Base-by-base conservation (phyloP, 2,888 invertebrate species). In the Fabriciana adippe region DNA sequence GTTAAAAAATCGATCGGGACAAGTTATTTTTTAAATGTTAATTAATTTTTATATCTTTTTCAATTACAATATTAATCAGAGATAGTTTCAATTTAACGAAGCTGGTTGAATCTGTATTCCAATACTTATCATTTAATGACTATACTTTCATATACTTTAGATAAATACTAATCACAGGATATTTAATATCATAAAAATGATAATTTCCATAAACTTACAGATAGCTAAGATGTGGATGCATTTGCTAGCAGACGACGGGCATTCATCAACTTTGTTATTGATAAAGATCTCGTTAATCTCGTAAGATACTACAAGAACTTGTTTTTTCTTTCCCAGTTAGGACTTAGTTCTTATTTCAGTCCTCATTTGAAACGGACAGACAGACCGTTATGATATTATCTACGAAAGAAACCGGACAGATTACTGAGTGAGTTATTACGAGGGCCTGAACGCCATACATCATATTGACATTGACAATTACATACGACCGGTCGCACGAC, bases 361-460 rank as follows among this genome's bases (percentile, higher is more conserved):
- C 51, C 61, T 51, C 61, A 53, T 61, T 60, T 66, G 55, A 53
- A n/a, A 60, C 55, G 31, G 47, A 61, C 66, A 35, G 54, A 53
- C 65, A 53, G 18, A 53, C 54, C 66, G 60, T 55, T 66, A 54
- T 16, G 61, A 55, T 66, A 48, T 66, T 61, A 66, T 60, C 50
- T 26, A 48, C 16, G 16, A 54, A 59, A 50, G 54, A 66, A 64
- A 61, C 66, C 61, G 60, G 66, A 64, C 55, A 61, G 59, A 65
- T 68, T 60, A 64, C 55, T 61, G 64, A 64, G 64, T 68, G 64
- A 68, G 64, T 65, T 68, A 68, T 64, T 68, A 66, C 50, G 35
- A 50, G 48, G 16, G 21, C 55, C 66, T 35, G 51, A 48, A 54
- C 60, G 62, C 54, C 54, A 50, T 69, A 63, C 54, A 59, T 66